phyloP scores from a whole-genome alignment of 2,113 vertebrate species.

The Daphoenositta chrysoptera region DNA sequence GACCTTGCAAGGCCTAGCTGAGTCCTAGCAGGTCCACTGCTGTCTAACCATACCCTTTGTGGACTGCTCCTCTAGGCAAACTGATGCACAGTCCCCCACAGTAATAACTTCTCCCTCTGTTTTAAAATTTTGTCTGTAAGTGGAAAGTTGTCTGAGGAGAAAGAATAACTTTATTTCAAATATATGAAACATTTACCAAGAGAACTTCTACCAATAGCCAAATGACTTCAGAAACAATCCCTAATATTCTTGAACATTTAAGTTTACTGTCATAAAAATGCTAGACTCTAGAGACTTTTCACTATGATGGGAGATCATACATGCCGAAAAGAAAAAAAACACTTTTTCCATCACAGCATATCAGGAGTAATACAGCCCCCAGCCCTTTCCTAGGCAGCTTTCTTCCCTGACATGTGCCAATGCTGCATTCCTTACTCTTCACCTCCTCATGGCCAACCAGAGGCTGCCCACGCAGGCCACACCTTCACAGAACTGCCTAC shows the following conservation, averaged over 20 bases:
- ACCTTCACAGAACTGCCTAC: not conserved
- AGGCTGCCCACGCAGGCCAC: not conserved
- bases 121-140: not conserved
- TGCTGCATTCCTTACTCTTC: not conserved
- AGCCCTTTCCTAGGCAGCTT: not conserved
- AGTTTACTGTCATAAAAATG: not conserved
- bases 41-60: not conserved
- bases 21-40: too few relatives aligned
- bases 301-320: not conserved
- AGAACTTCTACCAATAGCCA: not conserved
- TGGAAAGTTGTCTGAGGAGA: not conserved
- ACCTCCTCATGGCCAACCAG: not conserved
- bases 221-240: not conserved
- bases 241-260: not conserved
- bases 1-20: not conserved
- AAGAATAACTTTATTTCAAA: not conserved
- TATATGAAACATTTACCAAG: not conserved
- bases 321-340: rapidly evolving
- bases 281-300: not conserved
- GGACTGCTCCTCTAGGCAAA: not conserved
- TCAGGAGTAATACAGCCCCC: not conserved
- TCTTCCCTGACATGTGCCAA: rapidly evolving
- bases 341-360: not conserved
- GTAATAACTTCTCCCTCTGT: not conserved
- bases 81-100: not conserved